Percentiles rank a stretch among this genome's conserved stretches.
These are phyloP conservation scores for Bombus impatiens DNA, from an alignment of 1,140 invertebrate genomes.

Conservation along the genomic window DNA sequence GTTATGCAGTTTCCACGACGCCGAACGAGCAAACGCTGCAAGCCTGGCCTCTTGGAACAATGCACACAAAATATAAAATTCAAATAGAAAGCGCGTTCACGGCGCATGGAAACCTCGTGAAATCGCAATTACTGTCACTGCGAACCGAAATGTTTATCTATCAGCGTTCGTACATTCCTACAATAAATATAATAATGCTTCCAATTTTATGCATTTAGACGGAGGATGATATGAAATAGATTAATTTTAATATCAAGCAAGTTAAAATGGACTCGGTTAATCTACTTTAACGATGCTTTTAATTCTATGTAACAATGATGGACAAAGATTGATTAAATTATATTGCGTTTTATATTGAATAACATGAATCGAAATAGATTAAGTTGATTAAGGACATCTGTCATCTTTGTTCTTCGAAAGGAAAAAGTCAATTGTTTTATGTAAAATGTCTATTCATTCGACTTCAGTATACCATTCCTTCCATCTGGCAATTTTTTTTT, in stretches of 20 bases:
- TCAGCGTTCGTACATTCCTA: not conserved
- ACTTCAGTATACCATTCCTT: not conserved
- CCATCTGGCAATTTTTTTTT: not conserved
- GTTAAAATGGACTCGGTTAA: not conserved
- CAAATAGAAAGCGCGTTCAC: slow-evolving; percentile 56
- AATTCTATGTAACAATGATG: no score
- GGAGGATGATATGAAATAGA: not conserved
- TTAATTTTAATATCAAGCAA: not conserved
- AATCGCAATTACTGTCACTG: slow-evolving; percentile 57
- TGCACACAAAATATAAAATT: slow-evolving; percentile 63
- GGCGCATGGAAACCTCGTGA: slow-evolving; percentile 38
- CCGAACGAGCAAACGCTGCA: slow-evolving; percentile 11
- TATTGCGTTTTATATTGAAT: not conserved
- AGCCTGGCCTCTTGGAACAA: slow-evolving; percentile 45
- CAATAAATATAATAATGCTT: not conserved
- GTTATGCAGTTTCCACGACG: slow-evolving; percentile 21
- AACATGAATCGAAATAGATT: not conserved
- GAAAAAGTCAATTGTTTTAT: not conserved
- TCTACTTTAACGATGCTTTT: not conserved
- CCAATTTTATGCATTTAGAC: not conserved
- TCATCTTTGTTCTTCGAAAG: not conserved
- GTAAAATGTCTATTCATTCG: not conserved
- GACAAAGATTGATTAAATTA: not conserved
- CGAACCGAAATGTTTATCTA: not conserved
- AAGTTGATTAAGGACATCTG: not conserved